A percentile compares a stretch with the other conserved stretches of the same genome.
These are phyloP conservation scores for Microplitis deprimator DNA, from an alignment of 2,888 invertebrate genomes.

Conservation along the genomic window DNA sequence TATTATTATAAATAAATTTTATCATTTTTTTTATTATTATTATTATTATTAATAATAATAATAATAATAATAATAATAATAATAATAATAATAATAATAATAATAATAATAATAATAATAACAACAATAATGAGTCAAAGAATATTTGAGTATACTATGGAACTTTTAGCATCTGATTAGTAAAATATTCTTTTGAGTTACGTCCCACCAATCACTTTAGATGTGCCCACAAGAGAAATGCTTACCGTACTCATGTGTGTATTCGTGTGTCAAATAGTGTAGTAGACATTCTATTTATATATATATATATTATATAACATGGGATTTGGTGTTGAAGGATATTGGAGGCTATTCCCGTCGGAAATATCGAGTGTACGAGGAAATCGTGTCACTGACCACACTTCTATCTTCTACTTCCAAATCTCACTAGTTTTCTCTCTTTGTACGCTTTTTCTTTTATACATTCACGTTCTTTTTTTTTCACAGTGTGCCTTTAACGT, in stretches of 20 bases:
- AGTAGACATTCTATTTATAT: not conserved
- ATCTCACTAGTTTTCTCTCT: conserved; percentile 22
- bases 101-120: no score
- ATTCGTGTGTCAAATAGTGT: conserved; percentile 19
- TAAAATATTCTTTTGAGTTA: not conserved
- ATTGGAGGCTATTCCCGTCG: conserved; percentile 39
- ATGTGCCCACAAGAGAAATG: not conserved
- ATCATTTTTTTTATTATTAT: no score
- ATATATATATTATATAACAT: not conserved
- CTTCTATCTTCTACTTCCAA: conserved; percentile 12
- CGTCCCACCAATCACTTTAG: not conserved
- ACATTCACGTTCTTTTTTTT: not conserved
- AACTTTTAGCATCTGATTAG: not conserved
- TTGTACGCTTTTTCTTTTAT: not conserved
- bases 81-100: no score
- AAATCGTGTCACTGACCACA: conserved; percentile 41
- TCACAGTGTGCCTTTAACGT: not conserved
- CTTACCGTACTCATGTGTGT: not conserved
- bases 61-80: no score
- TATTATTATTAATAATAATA: no score
- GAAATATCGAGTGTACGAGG: conserved; percentile 40
- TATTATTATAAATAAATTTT: no score
- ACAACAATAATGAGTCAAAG: no score
- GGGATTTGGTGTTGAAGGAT: conserved; percentile 33
- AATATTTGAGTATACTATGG: not conserved